Evolutionary conservation across 53 echinoderm and acorn worm genomes (phyloP), one percentile per base, ranked within the genome.

Genomic region (Pentamera pediparva): DNA sequence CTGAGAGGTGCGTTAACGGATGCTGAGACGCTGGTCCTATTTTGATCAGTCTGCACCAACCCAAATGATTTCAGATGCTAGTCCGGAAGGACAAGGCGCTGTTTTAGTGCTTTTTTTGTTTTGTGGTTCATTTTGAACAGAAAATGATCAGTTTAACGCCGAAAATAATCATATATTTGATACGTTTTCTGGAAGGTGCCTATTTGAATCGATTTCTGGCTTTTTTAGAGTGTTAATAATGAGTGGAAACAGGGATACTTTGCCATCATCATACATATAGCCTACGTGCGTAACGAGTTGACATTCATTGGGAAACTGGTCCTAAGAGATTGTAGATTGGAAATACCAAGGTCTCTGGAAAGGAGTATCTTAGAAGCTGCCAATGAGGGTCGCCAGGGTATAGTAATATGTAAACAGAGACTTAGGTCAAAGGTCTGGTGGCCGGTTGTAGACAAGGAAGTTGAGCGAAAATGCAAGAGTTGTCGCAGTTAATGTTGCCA

Each of bases 81-180:
- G 82, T 57, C 82, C 75, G 17, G 64, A 75, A 3, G 82, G 82
- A 12, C 39, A 75, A 4, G 82, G 82, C 6, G 75, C 82, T 2
- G 40, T 82, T 38, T 41, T 82, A 8, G 19, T 60, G 29, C 82
- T 75, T 63, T 54, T 39, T 18, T 35, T 15, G 47, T n/a, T 15
- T n/a, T n/a, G n/a, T n/a, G n/a, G n/a, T n/a, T n/a, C n/a, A n/a
- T n/a, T n/a, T n/a, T n/a, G n/a, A n/a, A n/a, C n/a, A n/a, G n/a
- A n/a, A n/a, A n/a, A n/a, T n/a, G n/a, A n/a, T n/a, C n/a, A n/a
- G n/a, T n/a, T n/a, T n/a, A n/a, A n/a, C n/a, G n/a, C n/a, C n/a
- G n/a, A n/a, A n/a, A n/a, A n/a, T n/a, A n/a, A n/a, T n/a, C n/a
- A n/a, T n/a, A n/a, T n/a, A n/a, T n/a, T n/a, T n/a, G n/a, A n/a